These are phyloP conservation scores for Avahi laniger DNA, from an alignment of 2,797 vertebrate species.

Conservation along the genomic window DNA sequence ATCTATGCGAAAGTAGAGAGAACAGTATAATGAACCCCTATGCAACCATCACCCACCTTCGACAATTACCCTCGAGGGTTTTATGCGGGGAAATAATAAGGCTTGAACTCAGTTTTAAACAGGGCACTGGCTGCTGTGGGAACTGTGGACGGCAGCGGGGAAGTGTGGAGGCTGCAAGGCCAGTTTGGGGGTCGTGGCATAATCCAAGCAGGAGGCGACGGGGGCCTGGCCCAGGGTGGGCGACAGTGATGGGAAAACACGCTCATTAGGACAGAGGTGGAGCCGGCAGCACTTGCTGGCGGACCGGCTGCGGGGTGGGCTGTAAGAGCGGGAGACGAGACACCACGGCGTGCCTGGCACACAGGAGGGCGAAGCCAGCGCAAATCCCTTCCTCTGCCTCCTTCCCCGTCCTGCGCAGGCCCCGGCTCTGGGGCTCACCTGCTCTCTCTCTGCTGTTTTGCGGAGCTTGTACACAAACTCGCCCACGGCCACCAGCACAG, in stretches of 20 bases:
- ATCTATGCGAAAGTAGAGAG: slow-evolving; percentile 44
- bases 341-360: not conserved
- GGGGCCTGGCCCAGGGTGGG: not conserved
- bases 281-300: not conserved
- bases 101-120: slow-evolving; percentile 32
- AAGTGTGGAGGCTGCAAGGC: not conserved
- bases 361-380: rapidly evolving
- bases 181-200: not conserved
- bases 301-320: not conserved
- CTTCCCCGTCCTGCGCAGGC: rapidly evolving
- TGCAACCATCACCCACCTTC: slow-evolving; percentile 34
- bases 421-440: slow-evolving; percentile 85
- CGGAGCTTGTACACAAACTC: slow-evolving; percentile 98
- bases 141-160: not conserved
- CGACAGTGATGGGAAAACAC: not conserved
- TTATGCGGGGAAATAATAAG: not conserved
- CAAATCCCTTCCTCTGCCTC: not conserved
- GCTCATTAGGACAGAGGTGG: not conserved
- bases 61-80: slow-evolving; percentile 42
- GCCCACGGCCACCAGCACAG: slow-evolving; percentile 96
- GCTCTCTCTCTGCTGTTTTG: slow-evolving; percentile 95
- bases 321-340: not conserved
- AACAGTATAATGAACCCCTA: slow-evolving; percentile 58
- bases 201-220: not conserved
- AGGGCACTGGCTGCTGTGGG: not conserved